A percentile compares a stretch with the other conserved stretches of the same genome.
Conservation (phyloP, 2,888 invertebrate genomes). For the Brenthis hecate region DNA sequence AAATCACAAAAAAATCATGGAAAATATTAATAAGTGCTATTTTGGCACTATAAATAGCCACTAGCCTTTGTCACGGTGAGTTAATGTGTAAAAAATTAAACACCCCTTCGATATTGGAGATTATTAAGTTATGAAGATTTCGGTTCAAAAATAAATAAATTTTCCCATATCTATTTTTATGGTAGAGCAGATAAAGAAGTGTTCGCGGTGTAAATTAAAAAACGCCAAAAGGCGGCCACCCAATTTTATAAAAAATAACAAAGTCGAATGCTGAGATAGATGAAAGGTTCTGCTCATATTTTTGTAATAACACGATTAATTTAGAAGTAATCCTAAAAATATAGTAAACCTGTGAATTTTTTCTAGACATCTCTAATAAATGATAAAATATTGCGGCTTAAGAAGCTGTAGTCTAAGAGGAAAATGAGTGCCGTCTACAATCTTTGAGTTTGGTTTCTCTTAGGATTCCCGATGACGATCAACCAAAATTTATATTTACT, state of each 20-base stretch:
- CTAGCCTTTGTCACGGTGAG: slow-evolving; percentile 67
- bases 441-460: no score
- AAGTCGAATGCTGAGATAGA: not conserved
- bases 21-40: slow-evolving; percentile 50
- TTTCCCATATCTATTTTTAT: slow-evolving; percentile 33
- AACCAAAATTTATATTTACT: no score
- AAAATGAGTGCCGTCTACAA: no score
- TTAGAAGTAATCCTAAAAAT: not conserved
- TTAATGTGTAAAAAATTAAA: slow-evolving; percentile 51
- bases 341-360: not conserved
- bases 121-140: slow-evolving; percentile 65
- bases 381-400: not conserved
- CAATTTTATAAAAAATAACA: slow-evolving; percentile 43
- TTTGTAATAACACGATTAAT: not conserved
- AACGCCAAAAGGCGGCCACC: slow-evolving; percentile 51
- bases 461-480: no score
- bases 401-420: not conserved
- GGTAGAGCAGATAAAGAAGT: slow-evolving; percentile 19
- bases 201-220: slow-evolving; percentile 44
- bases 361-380: no score
- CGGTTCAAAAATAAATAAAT: slow-evolving; percentile 45
- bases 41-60: slow-evolving; percentile 66
- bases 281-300: slow-evolving; percentile 32
- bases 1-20: slow-evolving; percentile 51
- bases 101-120: slow-evolving; percentile 57